phyloP scores from a whole-genome alignment of 2,888 invertebrate genomes.

The Eugnorisma glareosa region DNA sequence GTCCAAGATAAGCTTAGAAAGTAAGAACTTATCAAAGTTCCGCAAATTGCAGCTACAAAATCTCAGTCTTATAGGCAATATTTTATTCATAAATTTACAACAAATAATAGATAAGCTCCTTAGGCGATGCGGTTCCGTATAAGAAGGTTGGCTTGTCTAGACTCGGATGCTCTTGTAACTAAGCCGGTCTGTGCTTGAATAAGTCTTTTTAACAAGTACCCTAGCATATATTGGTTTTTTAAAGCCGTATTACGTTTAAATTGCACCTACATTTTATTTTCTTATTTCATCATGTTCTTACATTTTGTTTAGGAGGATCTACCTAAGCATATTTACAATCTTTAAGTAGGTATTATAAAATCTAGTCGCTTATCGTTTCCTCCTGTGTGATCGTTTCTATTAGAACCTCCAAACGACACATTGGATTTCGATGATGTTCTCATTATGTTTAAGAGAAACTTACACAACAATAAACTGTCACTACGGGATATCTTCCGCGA shows the following conservation, averaged over 20 bases:
- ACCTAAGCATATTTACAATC: not conserved
- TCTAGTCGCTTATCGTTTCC: not conserved
- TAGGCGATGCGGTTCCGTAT: not conserved
- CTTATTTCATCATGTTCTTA: not conserved
- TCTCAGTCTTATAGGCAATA: not conserved
- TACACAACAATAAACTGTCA: no score
- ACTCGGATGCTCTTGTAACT: not conserved
- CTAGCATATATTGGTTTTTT: not conserved
- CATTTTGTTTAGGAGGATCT: not conserved
- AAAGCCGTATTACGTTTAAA: not conserved
- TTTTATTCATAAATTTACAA: not conserved
- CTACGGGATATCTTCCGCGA: no score
- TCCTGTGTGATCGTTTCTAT: not conserved
- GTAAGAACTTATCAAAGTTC: not conserved
- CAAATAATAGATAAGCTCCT: not conserved
- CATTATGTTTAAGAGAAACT: not conserved
- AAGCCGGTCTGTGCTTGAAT: constrained; percentile 6
- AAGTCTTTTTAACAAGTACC: not conserved
- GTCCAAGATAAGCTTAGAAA: not conserved
- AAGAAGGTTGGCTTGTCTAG: constrained; percentile 8
- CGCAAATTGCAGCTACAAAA: not conserved
- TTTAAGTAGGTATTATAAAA: not conserved
- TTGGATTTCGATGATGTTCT: not conserved
- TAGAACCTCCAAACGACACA: not conserved
- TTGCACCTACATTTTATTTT: not conserved